Evolutionary conservation across 2,797 vertebrate genomes (phyloP), one percentile per base, ranked within the genome.

Genomic region (Chelonia mydas): DNA sequence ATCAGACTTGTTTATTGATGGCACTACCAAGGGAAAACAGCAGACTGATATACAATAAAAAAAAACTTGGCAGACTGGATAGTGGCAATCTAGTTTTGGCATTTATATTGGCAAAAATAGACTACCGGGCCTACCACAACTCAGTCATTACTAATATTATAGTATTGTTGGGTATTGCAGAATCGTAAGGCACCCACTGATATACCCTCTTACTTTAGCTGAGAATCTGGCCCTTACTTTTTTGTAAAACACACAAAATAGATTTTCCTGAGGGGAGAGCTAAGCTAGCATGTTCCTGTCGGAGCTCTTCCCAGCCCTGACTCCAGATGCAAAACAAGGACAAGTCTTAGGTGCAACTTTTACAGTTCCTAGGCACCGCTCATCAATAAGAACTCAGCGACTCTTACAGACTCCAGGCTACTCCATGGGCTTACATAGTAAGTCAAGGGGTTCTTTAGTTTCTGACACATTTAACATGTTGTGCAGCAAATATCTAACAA

Each of bases 21-120:
- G 96, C 98, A 98, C 97, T 97, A 98, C 97, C 98, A 98, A 97
- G 97, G 97, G 97, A 98, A 98, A 98, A 98, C 98, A 98, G 98
- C 98, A 98, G 97, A 98, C 97, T 98, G 98, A 98, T 98, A 98
- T 98, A 98, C 98, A 98, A 98, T 98, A 98, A 98, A 98, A 97
- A 98, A 97, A 98, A 97, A 97, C 97, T 98, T 98, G 98, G 97
- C 98, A 98, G 98, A 97, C 97, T 97, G 98, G 97, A 97, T 65
- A 96, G 97, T 97, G 95, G 96, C 96, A 97, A 91, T 97, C 97
- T 94, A 94, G 79, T 98, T 98, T 98, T 98, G 98, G 98, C 98
- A 98, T 98, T 98, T 98, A 98, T 98, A 97, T 98, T 97, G 98
- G 98, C 98, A 98, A 97, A 98, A 98, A 97, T 97, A 98, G 97